A percentile compares a stretch with the other conserved stretches of the same genome.
Evolutionary conservation across 2,797 vertebrate species (phyloP).

Genomic region (Benthosema pterotum): DNA sequence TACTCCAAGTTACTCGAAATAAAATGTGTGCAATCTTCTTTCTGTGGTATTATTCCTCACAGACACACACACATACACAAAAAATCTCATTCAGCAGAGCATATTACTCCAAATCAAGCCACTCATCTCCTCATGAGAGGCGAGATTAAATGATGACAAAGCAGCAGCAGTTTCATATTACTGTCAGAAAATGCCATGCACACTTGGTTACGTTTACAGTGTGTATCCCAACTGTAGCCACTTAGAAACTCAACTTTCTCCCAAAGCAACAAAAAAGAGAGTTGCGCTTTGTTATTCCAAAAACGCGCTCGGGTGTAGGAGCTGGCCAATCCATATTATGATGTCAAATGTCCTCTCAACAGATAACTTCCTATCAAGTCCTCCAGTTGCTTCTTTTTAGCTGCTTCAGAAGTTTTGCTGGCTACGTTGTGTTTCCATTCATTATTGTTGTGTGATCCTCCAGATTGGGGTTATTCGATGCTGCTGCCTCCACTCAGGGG

Average conservation of each 20-base stretch:
- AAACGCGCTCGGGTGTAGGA: constrained; percentile 40
- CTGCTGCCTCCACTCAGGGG: constrained; percentile 65
- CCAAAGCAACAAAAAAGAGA: constrained; percentile 54
- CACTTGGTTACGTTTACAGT: constrained; percentile 43
- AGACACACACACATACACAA: background rate
- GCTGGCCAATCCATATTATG: constrained; percentile 75
- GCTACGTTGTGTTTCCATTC: constrained; percentile 79
- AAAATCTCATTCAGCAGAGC: background rate
- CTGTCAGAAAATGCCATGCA: constrained; percentile 65
- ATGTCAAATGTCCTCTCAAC: constrained; percentile 11
- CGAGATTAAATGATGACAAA: constrained; percentile 44
- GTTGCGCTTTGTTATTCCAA: constrained; percentile 50
- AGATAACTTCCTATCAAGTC: constrained; percentile 40
- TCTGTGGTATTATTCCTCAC: constrained; percentile 46
- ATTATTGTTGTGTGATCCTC: constrained; percentile 78
- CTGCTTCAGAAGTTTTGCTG: constrained; percentile 71
- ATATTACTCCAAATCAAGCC: background rate
- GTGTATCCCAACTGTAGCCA: constrained; percentile 33
- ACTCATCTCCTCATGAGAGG: constrained; percentile 17
- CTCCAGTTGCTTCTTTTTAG: constrained; percentile 33
- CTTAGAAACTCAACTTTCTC: constrained; percentile 35
- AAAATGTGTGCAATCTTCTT: constrained; percentile 23
- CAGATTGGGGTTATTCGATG: constrained; percentile 60
- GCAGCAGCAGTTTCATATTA: constrained; percentile 37
- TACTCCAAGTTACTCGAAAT: constrained; percentile 29